These are phyloP conservation scores for Hiodon alosoides DNA, from an alignment of 2,113 vertebrate genomes.

Conservation along the genomic window DNA sequence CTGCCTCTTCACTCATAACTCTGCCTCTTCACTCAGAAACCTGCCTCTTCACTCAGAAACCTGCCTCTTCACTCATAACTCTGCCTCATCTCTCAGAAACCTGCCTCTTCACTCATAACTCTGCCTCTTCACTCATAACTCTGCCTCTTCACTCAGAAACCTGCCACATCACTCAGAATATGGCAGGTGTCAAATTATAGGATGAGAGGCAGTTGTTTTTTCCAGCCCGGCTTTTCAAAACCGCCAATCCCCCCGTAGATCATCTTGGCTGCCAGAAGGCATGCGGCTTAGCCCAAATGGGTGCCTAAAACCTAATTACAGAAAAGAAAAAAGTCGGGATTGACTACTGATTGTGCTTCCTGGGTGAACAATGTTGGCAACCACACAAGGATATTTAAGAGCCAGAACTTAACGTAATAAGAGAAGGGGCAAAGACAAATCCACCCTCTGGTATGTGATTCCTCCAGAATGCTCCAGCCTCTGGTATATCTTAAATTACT, in stretches of 20 bases:
- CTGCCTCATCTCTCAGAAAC: no score
- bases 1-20: no score
- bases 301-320: constrained; percentile 50
- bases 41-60: no score
- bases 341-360: constrained; percentile 60
- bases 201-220: constrained; percentile 48
- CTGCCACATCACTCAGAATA: constrained; percentile 41
- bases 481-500: constrained; percentile 10
- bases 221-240: constrained; percentile 52
- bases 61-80: no score
- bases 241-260: constrained; percentile 55
- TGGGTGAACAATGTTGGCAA: constrained; percentile 57
- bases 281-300: constrained; percentile 48
- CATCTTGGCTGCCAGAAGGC: constrained; percentile 56
- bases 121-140: no score
- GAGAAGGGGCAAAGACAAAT: not conserved
- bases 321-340: constrained; percentile 44
- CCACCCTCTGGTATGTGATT: no score
- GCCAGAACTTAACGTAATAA: constrained; percentile 2
- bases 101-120: no score
- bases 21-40: no score
- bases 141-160: no score
- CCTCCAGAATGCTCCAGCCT: constrained; percentile 33
- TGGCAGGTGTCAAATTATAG: constrained; percentile 52
- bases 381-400: constrained; percentile 44